Conservation (phyloP, 1,140 invertebrate species). For the Cotesia typhae region DNA sequence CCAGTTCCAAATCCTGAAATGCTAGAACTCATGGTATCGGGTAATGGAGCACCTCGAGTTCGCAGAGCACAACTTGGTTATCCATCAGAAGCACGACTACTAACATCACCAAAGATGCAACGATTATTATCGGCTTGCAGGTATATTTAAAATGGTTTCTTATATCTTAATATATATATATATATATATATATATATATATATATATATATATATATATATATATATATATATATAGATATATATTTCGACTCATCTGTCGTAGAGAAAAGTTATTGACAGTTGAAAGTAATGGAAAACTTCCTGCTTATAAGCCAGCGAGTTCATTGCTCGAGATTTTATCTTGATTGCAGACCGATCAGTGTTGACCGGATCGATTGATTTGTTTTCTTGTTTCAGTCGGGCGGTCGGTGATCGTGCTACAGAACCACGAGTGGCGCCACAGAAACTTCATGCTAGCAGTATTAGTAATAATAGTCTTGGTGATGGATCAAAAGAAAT, state of each 20-base stretch:
- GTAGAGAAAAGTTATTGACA: slow-evolving; percentile 6
- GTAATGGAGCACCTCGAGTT: slow-evolving; percentile 59
- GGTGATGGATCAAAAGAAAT: slow-evolving; percentile 57
- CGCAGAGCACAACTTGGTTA: slow-evolving; percentile 60
- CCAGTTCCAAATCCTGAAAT: slow-evolving; percentile 64
- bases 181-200: background rate
- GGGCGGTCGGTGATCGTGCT: slow-evolving; percentile 60
- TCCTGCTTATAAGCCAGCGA: background rate
- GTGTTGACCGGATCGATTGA: slow-evolving; percentile 13
- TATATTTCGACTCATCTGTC: background rate
- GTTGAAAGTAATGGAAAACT: background rate
- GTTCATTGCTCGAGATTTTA: slow-evolving; percentile 25
- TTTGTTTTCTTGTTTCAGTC: slow-evolving; percentile 47
- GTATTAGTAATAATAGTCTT: slow-evolving; percentile 12
- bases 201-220: background rate
- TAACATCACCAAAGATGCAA: slow-evolving; percentile 64
- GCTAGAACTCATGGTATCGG: slow-evolving; percentile 61
- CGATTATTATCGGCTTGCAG: slow-evolving; percentile 61
- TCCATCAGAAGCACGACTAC: slow-evolving; percentile 59
- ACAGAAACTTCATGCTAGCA: slow-evolving; percentile 49
- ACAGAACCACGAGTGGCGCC: slow-evolving; percentile 62
- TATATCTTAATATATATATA: background rate
- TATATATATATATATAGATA: background rate
- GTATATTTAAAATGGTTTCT: slow-evolving; percentile 43
- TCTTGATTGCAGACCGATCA: slow-evolving; percentile 3